Evolutionary conservation across 2,113 vertebrate genomes (phyloP), one percentile per base, ranked within the genome.

Genomic region (Thymallus thymallus): DNA sequence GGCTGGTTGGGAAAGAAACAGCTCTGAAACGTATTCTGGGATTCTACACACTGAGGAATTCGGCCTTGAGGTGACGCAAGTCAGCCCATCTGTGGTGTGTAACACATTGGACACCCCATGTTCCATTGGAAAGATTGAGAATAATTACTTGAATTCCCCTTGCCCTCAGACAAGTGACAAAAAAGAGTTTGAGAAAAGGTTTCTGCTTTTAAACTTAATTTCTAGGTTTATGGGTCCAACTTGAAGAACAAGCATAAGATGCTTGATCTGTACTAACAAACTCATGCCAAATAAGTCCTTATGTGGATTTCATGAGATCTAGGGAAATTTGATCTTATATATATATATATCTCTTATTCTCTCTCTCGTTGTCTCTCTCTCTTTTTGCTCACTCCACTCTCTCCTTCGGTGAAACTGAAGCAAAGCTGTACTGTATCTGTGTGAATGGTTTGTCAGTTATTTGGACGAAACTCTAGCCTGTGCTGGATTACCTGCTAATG

Each of bases 401-500:
- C 18, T 20, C 51, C 20, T 55, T 55, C 30, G 23, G 14, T 22
- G 23, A 73, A 73, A n/a, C 22, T 46, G 48, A 60, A 35, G 20
- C 63, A 16, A n/a, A 22, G 5, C 16, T 48, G 5, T 14, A 22
- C 56, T 48, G 60, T 35, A 7, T 23, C 20, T 58, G 51, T 45
- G 64, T 74, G 22, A 23, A 20, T 55, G 18, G 51, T 20, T 6
- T 55, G 51, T 20, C 18, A 41, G 16, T 20, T 55, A 74, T 68
- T 74, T 56, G n/a, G 62, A 14, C 3, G 64, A 48, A 68, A 77
- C 69, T 13, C 13, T 16, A 73, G 30, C 23, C 65, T 45, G 22
- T n/a, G 13, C 63, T 20, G 76, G 76, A 68, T 73, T 77, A 65
- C 75, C 22, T 56, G 18, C 51, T 72, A 69, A 77, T 72, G 41